Evolutionary conservation across 2,113 vertebrate genomes (phyloP).

Genomic region (rat (Rattus norvegicus)): DNA sequence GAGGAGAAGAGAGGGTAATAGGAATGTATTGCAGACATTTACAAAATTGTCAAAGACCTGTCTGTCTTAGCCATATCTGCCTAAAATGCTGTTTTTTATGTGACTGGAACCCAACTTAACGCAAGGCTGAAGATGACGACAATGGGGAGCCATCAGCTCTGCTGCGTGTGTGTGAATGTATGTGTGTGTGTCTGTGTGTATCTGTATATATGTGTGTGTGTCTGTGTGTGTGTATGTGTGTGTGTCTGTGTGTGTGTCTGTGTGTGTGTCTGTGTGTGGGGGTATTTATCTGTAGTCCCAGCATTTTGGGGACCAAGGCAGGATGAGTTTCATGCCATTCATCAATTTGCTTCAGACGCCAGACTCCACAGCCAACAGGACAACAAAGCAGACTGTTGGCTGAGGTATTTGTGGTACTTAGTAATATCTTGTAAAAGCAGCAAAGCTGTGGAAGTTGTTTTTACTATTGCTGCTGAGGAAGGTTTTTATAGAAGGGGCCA

Average conservation of each 20-base stretch:
- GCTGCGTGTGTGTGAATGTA: not conserved
- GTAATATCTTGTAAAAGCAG: constrained; percentile 57
- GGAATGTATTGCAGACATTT: not conserved
- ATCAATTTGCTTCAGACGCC: not conserved
- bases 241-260: not conserved
- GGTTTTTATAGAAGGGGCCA: constrained; percentile 57
- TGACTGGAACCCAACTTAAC: not conserved
- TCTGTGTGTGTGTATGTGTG: not conserved
- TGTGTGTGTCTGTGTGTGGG: not conserved
- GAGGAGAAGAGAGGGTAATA: not conserved
- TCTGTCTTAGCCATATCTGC: not conserved
- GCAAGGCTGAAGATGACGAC: not conserved
- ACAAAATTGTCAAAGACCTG: not conserved
- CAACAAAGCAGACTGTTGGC: constrained; percentile 22
- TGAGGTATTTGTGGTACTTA: not conserved
- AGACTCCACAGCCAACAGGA: not conserved
- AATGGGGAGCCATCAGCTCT: not conserved
- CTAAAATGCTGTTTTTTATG: constrained; percentile 19
- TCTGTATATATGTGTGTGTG: not conserved
- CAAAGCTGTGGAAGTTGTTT: constrained; percentile 52
- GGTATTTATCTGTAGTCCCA: not conserved
- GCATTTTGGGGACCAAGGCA: not conserved
- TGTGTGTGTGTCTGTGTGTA: not conserved
- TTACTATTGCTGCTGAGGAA: constrained; percentile 55
- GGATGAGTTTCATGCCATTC: not conserved